Evolutionary conservation across 2,113 vertebrate genomes (phyloP).

Genomic region (Poeciliopsis retropinna): DNA sequence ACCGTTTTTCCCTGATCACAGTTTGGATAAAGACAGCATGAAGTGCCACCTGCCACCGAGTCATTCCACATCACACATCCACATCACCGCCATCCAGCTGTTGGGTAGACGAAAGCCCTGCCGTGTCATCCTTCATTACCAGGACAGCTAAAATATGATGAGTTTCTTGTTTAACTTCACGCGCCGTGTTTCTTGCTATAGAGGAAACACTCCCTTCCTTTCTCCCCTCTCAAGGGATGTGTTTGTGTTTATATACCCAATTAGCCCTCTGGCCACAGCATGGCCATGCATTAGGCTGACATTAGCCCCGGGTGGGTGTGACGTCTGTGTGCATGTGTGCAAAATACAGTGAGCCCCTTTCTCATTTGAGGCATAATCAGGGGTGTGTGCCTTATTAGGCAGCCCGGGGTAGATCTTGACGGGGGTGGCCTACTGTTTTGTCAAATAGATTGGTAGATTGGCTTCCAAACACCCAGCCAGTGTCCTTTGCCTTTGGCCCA

Average conservation of each 20-base stretch:
- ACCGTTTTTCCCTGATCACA: conserved; percentile 64
- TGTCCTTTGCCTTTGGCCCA: conserved; percentile 70
- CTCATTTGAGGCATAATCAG: conserved; percentile 60
- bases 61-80: conserved; percentile 49
- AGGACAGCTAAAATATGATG: conserved; percentile 33
- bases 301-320: conserved; percentile 74
- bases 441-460: conserved; percentile 72
- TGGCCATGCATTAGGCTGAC: conserved; percentile 76
- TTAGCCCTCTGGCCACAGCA: conserved; percentile 79
- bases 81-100: conserved; percentile 38
- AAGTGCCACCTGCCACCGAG: conserved; percentile 69
- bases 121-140: conserved; percentile 64
- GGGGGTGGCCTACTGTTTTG: conserved; percentile 65
- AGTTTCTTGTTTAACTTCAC: conserved; percentile 44
- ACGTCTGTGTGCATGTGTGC: conserved; percentile 48
- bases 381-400: conserved; percentile 70
- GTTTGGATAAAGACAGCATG: conserved; percentile 62
- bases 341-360: conserved; percentile 63
- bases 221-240: conserved; percentile 74
- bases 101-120: conserved; percentile 48
- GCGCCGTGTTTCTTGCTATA: conserved; percentile 39
- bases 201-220: conserved; percentile 48
- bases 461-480: conserved; percentile 63
- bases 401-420: conserved; percentile 55
- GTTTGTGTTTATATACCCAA: conserved; percentile 82